A percentile compares a stretch with the other conserved stretches of the same genome.
Evolutionary conservation across 2,888 invertebrate genomes (phyloP).

Genomic region (Noctua pronuba): DNA sequence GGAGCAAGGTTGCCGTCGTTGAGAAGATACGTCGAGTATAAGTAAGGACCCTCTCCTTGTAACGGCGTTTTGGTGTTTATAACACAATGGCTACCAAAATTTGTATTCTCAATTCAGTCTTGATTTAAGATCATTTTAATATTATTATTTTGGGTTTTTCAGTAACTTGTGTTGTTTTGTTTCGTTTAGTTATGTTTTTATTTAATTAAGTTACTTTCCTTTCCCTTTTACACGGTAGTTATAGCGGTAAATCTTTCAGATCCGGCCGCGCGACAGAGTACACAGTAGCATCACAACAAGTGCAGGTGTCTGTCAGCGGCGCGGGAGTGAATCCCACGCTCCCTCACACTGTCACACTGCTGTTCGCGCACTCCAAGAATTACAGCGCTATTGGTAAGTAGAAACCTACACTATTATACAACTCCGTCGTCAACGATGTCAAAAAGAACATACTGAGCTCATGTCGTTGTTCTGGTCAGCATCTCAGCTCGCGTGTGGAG

Average conservation of each 20-base stretch:
- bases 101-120: background rate
- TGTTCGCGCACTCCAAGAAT: conserved; percentile 83
- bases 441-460: conserved; percentile 1
- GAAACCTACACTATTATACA: background rate
- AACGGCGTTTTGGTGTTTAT: background rate
- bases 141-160: background rate
- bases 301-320: conserved; percentile 80
- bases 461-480: conserved; percentile 68
- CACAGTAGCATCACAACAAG: conserved; percentile 91
- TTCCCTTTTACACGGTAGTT: conserved; percentile 63
- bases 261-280: conserved; percentile 92
- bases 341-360: conserved; percentile 80
- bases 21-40: conserved; percentile 88
- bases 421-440: background rate
- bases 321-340: conserved; percentile 80
- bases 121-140: background rate
- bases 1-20: conserved; percentile 91
- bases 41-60: conserved; percentile 84
- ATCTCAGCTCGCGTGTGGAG: conserved; percentile 83
- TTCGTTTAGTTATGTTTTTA: conserved; percentile 11
- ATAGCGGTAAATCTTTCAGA: conserved; percentile 85
- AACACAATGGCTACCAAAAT: background rate
- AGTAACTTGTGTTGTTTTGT: background rate
- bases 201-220: conserved; percentile 25
- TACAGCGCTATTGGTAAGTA: conserved; percentile 84